Evolutionary conservation across 2,113 vertebrate species (phyloP).

Genomic region (Phalacrocorax carbo): DNA sequence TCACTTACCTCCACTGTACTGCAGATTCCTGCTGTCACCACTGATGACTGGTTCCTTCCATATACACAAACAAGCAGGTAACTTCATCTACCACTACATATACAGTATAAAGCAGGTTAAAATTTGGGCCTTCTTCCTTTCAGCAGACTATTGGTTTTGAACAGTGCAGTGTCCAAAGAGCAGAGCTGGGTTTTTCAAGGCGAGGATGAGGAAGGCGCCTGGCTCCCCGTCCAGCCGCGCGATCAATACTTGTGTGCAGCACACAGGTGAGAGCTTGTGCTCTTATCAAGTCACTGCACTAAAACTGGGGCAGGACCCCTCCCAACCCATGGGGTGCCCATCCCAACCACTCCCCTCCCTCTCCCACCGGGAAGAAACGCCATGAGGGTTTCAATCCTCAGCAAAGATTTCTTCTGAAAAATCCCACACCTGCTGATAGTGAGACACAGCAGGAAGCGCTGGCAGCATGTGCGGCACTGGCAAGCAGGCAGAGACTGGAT

Average conservation of each 20-base stretch:
- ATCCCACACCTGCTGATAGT: not conserved
- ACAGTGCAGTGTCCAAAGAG: not conserved
- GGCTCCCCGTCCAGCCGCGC: accelerated
- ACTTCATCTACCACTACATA: not conserved
- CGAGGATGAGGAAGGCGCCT: not conserved
- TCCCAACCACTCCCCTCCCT: not conserved
- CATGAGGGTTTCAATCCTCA: not conserved
- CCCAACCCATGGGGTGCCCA: not conserved
- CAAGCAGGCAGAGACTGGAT: not conserved
- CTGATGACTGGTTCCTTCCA: not conserved
- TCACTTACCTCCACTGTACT: not conserved
- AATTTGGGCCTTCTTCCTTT: not conserved
- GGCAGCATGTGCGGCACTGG: accelerated
- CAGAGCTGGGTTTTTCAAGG: not conserved
- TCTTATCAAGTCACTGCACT: not conserved
- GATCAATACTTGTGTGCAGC: not conserved
- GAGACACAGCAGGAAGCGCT: not conserved
- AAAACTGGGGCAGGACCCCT: not conserved
- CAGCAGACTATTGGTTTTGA: not conserved
- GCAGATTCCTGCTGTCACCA: accelerated
- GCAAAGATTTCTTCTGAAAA: not conserved
- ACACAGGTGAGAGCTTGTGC: not conserved
- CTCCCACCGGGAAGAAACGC: not conserved
- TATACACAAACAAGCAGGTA: not conserved
- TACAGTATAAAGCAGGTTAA: not conserved